Base-by-base conservation (phyloP, 2,888 invertebrate genomes). In the Diarsia brunnea region DNA sequence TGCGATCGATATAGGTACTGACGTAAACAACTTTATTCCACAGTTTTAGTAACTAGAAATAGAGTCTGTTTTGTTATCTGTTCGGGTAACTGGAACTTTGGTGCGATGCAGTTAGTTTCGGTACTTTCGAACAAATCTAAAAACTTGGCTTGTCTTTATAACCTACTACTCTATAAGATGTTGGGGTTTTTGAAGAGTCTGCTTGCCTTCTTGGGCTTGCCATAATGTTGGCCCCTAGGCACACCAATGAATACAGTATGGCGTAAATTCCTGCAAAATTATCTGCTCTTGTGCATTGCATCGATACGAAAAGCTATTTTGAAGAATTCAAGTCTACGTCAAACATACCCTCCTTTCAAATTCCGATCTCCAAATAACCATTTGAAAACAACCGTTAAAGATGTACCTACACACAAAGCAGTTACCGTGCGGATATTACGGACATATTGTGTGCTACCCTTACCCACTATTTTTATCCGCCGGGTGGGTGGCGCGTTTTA, bases 401-500 rank as follows among this genome's bases (percentile, higher is more conserved):
- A 73, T 85, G 79, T 79, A 85, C 55, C n/a, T n/a, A 73, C 75
- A 78, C 68, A 61, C 77, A 55, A 24, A 73, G 49, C 58, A 72
- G 79, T 65, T 51, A 64, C 72, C 69, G 86, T 84, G 89, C 91
- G 88, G 90, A 92, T 92, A 91, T 91, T 89, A 90, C 88, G 81
- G 86, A 83, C 89, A 89, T 77, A 87, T 87, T 89, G 78, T 84
- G 73, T 85, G 85, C 88, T 71, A 83, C 90, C 90, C 91, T 88
- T 89, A 87, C 79, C 86, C 64, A 79, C 92, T 94, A 95, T 95
- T 95, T 95, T 93, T 93, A 93, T 89, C 85, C 82, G 67, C 93
- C 87, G 91, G 91, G 94, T 96, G 96, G 96, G 96, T 96, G 96
- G 96, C 91, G 89, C 90, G 86, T 92, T 96, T 96, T 93, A 95